Base-by-base conservation (phyloP, 2,113 vertebrate species). In the Ammospiza nelsoni region DNA sequence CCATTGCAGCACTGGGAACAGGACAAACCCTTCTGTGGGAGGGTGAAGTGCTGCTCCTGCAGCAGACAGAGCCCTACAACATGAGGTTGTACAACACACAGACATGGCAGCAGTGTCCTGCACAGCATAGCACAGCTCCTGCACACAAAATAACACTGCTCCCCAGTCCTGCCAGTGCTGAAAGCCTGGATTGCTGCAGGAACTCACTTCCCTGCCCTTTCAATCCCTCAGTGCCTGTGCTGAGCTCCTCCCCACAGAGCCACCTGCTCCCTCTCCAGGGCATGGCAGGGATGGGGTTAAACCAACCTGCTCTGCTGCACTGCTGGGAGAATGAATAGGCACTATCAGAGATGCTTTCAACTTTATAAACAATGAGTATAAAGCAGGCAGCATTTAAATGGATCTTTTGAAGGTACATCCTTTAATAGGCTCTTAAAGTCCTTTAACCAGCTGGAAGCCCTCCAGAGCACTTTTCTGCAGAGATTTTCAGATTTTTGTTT, bases 381-480 rank as follows among this genome's bases (percentile, higher is more conserved):
- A 94, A 94, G 86, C 83, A 93, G 86, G 73, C 68, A 89, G 95
- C 77, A 91, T 94, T 94, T 89, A 95, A 94, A 95, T 79, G 57
- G 81, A 92, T 94, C 95, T 94, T 95, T 87, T 92, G 87, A 95
- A 96, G 94, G 92, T 95, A 82, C 80, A 78, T 91, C 52, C 58
- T 94, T 37, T 75, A 91, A 85, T 63, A 73, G 67, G 92, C 90
- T 95, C 71, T 94, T 91, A 94, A 94, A 94, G 92, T 65, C 49
- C 74, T 94, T 61, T 94, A 89, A 91, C 28, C 94, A 95, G 87
- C 94, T 96, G 95, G 92, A 92, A 94, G 77, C 62, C 69, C 87
- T 95, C 87, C 81, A 95, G 77, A 95, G 62, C 84, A 68, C 31
- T 94, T 95, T 91, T 71, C 77, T 87, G 69, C 46, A 37, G 89